A percentile compares a stretch with the other conserved stretches of the same genome.
phyloP scores from a whole-genome alignment of 2,797 vertebrate species.

The Euphonia xanthogaster region DNA sequence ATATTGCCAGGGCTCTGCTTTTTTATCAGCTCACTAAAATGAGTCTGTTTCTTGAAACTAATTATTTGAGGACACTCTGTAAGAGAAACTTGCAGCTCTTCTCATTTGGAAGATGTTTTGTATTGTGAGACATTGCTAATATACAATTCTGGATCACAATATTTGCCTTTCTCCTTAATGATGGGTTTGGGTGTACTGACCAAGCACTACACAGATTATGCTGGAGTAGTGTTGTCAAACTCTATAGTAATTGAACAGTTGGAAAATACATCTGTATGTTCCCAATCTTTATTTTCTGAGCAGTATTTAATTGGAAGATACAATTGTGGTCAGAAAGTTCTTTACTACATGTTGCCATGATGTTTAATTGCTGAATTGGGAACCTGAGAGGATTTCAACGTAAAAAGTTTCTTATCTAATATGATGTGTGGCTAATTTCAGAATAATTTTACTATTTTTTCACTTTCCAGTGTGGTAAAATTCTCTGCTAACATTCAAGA shows the following conservation, averaged over 20 bases:
- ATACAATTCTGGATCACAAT: background rate
- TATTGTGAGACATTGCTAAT: background rate
- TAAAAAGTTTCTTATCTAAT: background rate
- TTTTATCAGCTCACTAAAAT: slow-evolving; percentile 45
- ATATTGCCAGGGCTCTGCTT: background rate
- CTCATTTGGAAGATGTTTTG: slow-evolving; percentile 6
- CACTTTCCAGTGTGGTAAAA: background rate
- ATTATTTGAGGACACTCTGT: slow-evolving; percentile 13
- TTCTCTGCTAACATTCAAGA: background rate
- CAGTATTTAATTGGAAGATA: background rate
- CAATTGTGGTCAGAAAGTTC: background rate
- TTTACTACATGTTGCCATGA: background rate
- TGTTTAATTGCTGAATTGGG: background rate
- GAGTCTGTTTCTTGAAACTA: slow-evolving; percentile 22
- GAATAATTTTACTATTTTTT: background rate
- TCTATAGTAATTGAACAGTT: background rate
- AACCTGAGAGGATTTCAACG: background rate
- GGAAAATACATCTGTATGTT: background rate
- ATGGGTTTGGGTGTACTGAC: background rate
- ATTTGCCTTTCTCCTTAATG: background rate
- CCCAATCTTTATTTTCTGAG: background rate
- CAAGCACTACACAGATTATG: background rate
- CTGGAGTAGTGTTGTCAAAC: background rate
- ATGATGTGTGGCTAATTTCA: background rate
- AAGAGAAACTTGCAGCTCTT: slow-evolving; percentile 8